Percentiles rank a stretch among this genome's conserved stretches.
phyloP scores from a whole-genome alignment of 1,140 invertebrate species.

The Diorhabda elongata region DNA sequence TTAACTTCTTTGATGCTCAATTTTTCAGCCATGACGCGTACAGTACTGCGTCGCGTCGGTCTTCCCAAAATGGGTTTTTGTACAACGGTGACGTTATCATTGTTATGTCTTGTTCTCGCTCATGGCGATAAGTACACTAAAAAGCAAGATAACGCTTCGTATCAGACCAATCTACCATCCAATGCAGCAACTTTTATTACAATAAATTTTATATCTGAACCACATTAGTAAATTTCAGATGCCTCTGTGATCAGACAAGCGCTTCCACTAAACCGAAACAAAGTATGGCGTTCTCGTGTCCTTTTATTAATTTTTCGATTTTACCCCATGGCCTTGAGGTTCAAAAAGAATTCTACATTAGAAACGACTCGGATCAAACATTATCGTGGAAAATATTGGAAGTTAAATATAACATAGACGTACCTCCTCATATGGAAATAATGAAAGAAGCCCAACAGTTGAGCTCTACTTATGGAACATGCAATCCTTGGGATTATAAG shows the following conservation, averaged over 20 bases:
- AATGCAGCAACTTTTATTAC: no score
- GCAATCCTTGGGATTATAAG: not conserved
- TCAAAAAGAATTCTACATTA: constrained; percentile 21
- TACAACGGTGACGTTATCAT: no score
- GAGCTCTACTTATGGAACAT: constrained; percentile 9
- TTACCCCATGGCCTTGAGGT: constrained; percentile 22
- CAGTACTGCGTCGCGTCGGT: no score
- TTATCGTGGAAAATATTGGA: constrained; percentile 23
- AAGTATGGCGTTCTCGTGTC: constrained; percentile 12
- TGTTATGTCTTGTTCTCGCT: no score
- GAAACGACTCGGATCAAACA: constrained; percentile 10
- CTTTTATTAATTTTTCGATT: constrained; percentile 22
- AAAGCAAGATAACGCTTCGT: no score
- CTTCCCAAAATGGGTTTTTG: no score
- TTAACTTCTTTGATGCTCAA: no score
- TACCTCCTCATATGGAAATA: constrained; percentile 15
- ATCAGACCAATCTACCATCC: no score
- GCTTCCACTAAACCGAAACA: not conserved
- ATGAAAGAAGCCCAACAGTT: constrained; percentile 9
- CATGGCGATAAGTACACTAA: no score
- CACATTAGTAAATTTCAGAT: not conserved
- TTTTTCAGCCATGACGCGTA: no score
- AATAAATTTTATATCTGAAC: no score
- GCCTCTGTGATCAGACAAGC: not conserved
- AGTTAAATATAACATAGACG: constrained; percentile 25